These are phyloP conservation scores for Drosophila subquinaria DNA, from an alignment of 2,888 invertebrate genomes.

Conservation along the genomic window DNA sequence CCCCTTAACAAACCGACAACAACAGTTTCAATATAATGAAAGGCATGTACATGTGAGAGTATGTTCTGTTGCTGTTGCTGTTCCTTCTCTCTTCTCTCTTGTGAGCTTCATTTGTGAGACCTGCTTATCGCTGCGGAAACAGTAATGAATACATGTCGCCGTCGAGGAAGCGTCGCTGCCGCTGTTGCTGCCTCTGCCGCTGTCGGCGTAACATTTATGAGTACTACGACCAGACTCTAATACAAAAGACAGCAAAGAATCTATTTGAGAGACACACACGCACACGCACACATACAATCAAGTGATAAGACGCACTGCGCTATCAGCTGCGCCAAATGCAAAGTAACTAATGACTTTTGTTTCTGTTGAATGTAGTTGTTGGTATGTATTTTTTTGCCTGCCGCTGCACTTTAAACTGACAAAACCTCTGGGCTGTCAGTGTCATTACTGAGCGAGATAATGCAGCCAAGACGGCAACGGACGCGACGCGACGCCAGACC, in stretches of 20 bases:
- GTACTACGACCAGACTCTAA: constrained; percentile 28
- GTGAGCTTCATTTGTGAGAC: constrained; percentile 62
- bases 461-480: constrained; percentile 38
- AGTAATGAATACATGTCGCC: constrained; percentile 80
- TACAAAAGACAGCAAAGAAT: constrained; percentile 62
- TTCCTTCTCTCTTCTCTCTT: constrained; percentile 6
- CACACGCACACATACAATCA: constrained; percentile 1
- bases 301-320: constrained; percentile 54
- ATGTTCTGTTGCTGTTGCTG: constrained; percentile 8
- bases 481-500: constrained; percentile 34
- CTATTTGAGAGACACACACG: constrained; percentile 57
- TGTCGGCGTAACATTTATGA: constrained; percentile 38
- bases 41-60: constrained; percentile 20
- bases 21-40: constrained; percentile 70
- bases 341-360: constrained; percentile 75
- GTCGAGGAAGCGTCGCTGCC: constrained; percentile 52
- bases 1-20: constrained; percentile 11
- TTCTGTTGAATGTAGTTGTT: constrained; percentile 21
- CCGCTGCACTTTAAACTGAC: constrained; percentile 66
- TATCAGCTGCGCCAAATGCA: constrained; percentile 78
- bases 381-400: constrained; percentile 29
- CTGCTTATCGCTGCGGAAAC: constrained; percentile 80
- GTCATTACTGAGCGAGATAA: constrained; percentile 74
- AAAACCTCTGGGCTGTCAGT: constrained; percentile 61
- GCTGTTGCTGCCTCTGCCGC: constrained; percentile 11